Evolutionary conservation across 2,113 vertebrate genomes (phyloP), one percentile per base, ranked within the genome.

Genomic region (Saccopteryx bilineata): DNA sequence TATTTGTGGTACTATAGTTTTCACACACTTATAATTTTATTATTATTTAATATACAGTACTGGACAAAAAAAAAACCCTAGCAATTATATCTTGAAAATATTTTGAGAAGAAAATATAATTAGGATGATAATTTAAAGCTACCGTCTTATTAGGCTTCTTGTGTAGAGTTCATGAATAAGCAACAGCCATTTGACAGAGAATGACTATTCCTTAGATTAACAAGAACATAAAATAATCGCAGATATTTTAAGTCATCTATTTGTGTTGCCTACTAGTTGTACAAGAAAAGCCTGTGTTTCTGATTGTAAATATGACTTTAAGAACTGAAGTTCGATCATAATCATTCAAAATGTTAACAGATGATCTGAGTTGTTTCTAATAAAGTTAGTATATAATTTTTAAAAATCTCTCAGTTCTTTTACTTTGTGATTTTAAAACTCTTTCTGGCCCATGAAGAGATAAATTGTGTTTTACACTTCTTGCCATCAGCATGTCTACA

Each of bases 41-140:
- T 98, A 97, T 98, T 96, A 96, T 97, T 98, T 97, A 97, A 97
- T 31, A 97, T 95, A 90, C 86, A 97, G 85, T 97, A 98, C 96
- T 97, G 95, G 96, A 98, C 79, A 96, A 97, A 97, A 97, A 97
- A 85, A 39, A 39, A 39, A 39, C 39, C 39, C 88, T 98, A 97
- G 96, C 91, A 96, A 95, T 96, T 97, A 96, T 93, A 98, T 93
- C 90, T 98, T 98, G 96, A 97, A 91, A 93, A 98, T 97, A 97
- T 98, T 98, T 98, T 98, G 96, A 98, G 97, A 91, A 98, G 94
- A 96, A 98, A 98, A 96, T 97, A 93, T 97, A 97, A 97, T 97
- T 98, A 97, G 93, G 96, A 81, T 95, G 96, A 98, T 97, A 96
- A 97, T 91, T 93, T 96, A 97, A 82, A 87, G 24, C 92, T 93